Conservation (phyloP, 2,113 vertebrate genomes). For the Rhineura floridana region DNA sequence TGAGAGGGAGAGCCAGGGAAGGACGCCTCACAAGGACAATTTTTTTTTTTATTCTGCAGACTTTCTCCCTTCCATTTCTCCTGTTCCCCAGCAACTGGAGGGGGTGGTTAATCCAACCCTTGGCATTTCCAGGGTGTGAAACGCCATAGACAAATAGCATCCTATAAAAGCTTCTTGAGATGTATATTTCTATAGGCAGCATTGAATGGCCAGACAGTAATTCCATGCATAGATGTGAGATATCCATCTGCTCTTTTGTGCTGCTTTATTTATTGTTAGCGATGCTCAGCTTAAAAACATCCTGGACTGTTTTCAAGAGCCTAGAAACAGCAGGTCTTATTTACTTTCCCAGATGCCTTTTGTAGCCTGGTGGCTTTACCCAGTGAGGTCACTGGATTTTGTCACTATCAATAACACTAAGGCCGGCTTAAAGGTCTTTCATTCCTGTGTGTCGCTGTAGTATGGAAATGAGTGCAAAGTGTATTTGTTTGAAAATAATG, state of each 20-base stretch:
- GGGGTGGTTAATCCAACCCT: background rate
- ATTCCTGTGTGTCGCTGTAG: background rate
- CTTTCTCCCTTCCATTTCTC: background rate
- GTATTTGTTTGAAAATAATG: background rate
- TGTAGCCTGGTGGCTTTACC: background rate
- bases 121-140: background rate
- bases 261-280: accelerated
- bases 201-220: background rate
- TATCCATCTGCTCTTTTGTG: conserved; percentile 7
- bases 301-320: background rate
- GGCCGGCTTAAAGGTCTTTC: background rate
- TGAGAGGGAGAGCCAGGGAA: no score
- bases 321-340: conserved; percentile 1
- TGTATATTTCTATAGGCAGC: conserved; percentile 27
- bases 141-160: background rate
- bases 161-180: background rate
- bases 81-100: background rate
- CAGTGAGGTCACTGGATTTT: background rate
- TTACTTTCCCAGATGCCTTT: background rate
- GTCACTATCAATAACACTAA: background rate
- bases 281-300: background rate
- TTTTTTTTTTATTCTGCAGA: no score
- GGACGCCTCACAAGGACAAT: no score
- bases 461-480: conserved; percentile 2
- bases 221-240: background rate